Evolutionary conservation across 2,888 invertebrate species (phyloP).

Genomic region (Tigriopus californicus): DNA sequence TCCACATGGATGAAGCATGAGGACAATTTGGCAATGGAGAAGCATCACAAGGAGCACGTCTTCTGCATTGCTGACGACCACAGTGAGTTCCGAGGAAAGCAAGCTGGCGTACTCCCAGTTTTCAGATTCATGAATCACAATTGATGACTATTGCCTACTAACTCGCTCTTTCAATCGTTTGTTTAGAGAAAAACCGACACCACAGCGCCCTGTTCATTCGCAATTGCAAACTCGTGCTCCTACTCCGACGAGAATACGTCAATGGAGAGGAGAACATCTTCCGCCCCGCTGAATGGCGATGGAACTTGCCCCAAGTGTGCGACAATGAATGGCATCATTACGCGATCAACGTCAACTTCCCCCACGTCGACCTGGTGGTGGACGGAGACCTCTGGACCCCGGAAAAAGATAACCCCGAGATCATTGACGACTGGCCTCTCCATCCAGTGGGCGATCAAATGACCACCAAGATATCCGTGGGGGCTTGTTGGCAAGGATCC

Average conservation of each 20-base stretch:
- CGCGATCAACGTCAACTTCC: conserved; percentile 78
- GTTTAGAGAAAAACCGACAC: conserved; percentile 89
- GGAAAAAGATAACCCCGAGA: conserved; percentile 70
- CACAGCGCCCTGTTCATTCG: conserved; percentile 93
- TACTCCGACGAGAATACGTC: conserved; percentile 73
- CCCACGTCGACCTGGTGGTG: conserved; percentile 65
- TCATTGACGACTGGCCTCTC: conserved; percentile 97
- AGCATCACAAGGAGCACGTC: conserved; percentile 86
- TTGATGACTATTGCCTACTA: background rate
- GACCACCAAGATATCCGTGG: conserved; percentile 79
- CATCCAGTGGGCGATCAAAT: conserved; percentile 74
- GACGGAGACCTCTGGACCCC: conserved; percentile 55
- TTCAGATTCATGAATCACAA: background rate
- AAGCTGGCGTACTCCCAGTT: background rate
- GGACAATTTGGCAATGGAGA: conserved; percentile 53
- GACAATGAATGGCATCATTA: conserved; percentile 99
- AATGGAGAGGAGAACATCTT: conserved; percentile 83
- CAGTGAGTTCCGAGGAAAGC: conserved; percentile 45
- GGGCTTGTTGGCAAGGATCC: conserved; percentile 94
- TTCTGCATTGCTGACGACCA: conserved; percentile 93
- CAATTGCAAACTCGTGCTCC: conserved; percentile 83
- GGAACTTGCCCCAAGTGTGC: conserved; percentile 87
- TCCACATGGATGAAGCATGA: conserved; percentile 90
- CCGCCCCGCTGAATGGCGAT: conserved; percentile 95
- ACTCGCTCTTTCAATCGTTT: background rate